Evolutionary conservation across 2,888 invertebrate genomes (phyloP).

Genomic region (Parthenolecanium corni): DNA sequence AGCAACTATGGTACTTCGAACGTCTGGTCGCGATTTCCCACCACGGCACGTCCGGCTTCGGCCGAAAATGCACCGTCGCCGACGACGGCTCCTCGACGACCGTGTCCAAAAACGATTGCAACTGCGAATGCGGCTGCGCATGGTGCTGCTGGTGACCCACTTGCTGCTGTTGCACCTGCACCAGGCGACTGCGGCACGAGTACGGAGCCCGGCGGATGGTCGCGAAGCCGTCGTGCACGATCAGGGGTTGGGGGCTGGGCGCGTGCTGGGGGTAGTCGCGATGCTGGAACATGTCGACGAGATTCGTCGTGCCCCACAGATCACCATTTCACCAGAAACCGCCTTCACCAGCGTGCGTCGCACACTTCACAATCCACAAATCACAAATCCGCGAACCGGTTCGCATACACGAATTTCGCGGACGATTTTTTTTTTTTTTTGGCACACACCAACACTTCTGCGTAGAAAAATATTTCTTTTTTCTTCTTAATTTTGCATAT

Average conservation of each 20-base stretch:
- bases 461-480: too few species aligned
- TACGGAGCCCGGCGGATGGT: constrained; percentile 49
- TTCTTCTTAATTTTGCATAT: too few species aligned
- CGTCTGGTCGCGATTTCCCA: constrained; percentile 75
- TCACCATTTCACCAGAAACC: background rate
- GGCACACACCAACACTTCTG: too few species aligned
- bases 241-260: background rate
- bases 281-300: constrained; percentile 19
- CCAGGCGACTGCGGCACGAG: constrained; percentile 47
- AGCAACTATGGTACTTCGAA: constrained; percentile 57
- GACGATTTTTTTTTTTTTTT: too few species aligned
- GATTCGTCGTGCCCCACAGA: background rate
- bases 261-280: constrained; percentile 5
- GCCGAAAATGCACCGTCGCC: constrained; percentile 42
- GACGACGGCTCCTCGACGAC: constrained; percentile 31
- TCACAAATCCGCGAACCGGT: background rate
- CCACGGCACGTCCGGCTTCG: constrained; percentile 69
- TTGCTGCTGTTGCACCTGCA: constrained; percentile 44
- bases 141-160: background rate
- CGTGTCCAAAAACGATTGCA: constrained; percentile 31
- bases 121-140: background rate
- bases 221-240: constrained; percentile 70
- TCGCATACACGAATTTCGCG: background rate
- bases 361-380: background rate
- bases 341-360: background rate